These are phyloP conservation scores for Cottus gobio DNA, from an alignment of 2,113 vertebrate species.

Conservation along the genomic window DNA sequence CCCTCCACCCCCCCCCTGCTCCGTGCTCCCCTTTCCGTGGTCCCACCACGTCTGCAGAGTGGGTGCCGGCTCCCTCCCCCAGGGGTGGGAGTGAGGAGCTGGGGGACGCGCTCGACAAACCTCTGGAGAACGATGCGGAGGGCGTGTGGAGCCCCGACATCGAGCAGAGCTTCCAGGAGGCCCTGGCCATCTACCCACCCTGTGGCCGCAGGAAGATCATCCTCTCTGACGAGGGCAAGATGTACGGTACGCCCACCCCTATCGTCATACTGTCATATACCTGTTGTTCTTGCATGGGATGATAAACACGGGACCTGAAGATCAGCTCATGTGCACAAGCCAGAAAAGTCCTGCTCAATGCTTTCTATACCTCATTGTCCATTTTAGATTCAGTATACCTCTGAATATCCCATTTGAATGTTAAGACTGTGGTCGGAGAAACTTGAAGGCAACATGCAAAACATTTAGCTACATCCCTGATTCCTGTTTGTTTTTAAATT, in stretches of 20 bases:
- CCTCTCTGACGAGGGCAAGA: conserved; percentile 93
- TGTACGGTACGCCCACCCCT: conserved; percentile 89
- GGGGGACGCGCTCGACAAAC: conserved; percentile 93
- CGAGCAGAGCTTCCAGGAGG: conserved; percentile 96
- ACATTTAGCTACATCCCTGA: background rate
- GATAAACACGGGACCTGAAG: background rate
- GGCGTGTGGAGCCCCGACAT: conserved; percentile 99
- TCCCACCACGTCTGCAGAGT: conserved; percentile 87
- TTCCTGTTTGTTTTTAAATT: background rate
- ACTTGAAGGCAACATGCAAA: background rate
- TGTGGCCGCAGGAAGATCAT: conserved; percentile 91
- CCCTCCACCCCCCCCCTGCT: conserved; percentile 27
- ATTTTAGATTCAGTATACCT: background rate
- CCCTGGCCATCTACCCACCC: conserved; percentile 90
- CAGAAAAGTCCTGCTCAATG: background rate
- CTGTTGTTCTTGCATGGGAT: background rate
- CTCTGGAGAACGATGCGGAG: conserved; percentile 97
- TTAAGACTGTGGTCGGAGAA: background rate
- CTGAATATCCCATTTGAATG: background rate
- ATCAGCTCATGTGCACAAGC: background rate
- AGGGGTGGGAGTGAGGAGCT: conserved; percentile 90
- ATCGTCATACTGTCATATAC: conserved; percentile 7
- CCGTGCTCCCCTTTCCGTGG: conserved; percentile 45
- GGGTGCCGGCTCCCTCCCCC: conserved; percentile 93
- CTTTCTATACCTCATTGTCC: background rate